Base-by-base conservation (phyloP, 2,888 invertebrate species). In the Dicyrtomina minuta region DNA sequence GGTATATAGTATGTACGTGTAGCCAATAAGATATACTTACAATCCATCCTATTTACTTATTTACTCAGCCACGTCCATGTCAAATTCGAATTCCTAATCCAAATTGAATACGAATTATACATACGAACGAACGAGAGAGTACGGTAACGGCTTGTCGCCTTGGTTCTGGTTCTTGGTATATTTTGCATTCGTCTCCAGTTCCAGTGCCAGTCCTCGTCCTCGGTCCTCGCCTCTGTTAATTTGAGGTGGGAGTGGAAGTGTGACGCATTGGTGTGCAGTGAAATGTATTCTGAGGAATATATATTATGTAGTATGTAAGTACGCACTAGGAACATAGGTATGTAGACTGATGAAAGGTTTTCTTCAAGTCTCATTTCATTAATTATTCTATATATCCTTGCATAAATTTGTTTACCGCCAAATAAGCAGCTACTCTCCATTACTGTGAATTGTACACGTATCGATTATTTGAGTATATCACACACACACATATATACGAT, bases 21-120 rank as follows among this genome's bases (percentile, higher is more conserved):
- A n/a, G n/a, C n/a, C n/a, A n/a, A n/a, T n/a, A n/a, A n/a, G n/a
- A n/a, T n/a, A n/a, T n/a, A n/a, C n/a, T n/a, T n/a, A n/a, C n/a
- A n/a, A 65, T 65, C 65, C 65, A 27, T 39, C 22, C 43, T 43
- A 43, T 68, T 68, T 56, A 56, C 62, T 62, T 68, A 68, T 68
- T 68, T 68, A 68, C 68, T 55, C 56, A 53, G 55, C 33, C 68
- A 53, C 41, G 39, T 53, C 41, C 68, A 27, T 39, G 62, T 62
- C 61, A 56, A 68, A 62, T 62, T 62, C n/a, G n/a, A n/a, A n/a
- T n/a, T n/a, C n/a, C n/a, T n/a, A n/a, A n/a, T n/a, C n/a, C n/a
- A n/a, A n/a, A n/a, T n/a, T n/a, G n/a, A n/a, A n/a, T n/a, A n/a
- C n/a, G n/a, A n/a, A n/a, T n/a, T n/a, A n/a, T n/a, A n/a, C n/a